Evolutionary conservation across 2,113 vertebrate genomes (phyloP), one percentile per base, ranked within the genome.

Genomic region (Oreochromis spilurus): DNA sequence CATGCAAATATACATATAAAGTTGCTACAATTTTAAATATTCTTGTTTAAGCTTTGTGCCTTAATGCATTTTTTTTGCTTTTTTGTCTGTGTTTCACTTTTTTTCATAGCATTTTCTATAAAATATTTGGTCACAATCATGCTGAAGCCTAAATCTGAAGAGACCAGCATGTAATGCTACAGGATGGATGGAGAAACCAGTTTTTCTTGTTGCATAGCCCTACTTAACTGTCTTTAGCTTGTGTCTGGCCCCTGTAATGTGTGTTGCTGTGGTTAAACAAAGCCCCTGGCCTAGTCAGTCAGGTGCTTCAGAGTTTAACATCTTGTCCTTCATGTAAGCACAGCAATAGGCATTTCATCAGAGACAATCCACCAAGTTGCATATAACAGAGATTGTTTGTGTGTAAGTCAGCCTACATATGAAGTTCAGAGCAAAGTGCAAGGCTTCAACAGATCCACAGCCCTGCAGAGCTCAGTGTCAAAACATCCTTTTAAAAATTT

Each of bases 111-210:
- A 40, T 93, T 92, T 93, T 92, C 85, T 90, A 97, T 24, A 97
- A 98, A 98, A 97, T 93, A 96, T 98, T 98, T 98, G 97, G 98
- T 99, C 98, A 97, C 97, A 84, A 88, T 97, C 97, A 96, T 97
- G 97, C 97, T 96, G 97, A 97, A 96, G 97, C 95, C 95, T 95
- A 95, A 95, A 96, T 96, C 89, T 95, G 94, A 95, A 90, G 86
- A 95, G 94, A 95, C 94, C 97, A 96, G 95, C 96, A 94, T 95
- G 84, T 96, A 95, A 97, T 97, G 96, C 97, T 97, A 96, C 91
- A 95, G 94, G 94, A 95, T 91, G 92, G 94, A 62, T 60, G 58
- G 91, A 92, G 38, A 84, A 48, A 89, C 60, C 91, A 83, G 80
- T 92, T 93, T 94, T 62, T 97, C 95, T 96, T 93, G 97, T 98